Evolutionary conservation across 2,797 vertebrate genomes (phyloP), one percentile per base, ranked within the genome.

Genomic region (Leuciscus waleckii): DNA sequence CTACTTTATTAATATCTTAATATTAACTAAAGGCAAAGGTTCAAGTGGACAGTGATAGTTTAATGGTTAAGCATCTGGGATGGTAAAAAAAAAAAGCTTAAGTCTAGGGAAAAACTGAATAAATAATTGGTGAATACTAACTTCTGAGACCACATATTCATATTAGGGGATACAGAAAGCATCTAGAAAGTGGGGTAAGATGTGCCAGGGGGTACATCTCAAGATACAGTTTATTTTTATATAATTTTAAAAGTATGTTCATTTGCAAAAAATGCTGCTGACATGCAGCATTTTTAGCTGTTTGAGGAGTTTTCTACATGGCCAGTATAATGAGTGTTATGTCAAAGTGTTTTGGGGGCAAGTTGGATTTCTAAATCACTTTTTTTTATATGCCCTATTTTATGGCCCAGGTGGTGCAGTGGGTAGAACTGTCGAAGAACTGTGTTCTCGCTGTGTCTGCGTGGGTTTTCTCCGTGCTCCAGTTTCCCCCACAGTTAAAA

Each of bases 261-360:
- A 78, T 61, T 78, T 61, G 54, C 54, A 78, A 41, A 77, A 58
- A 78, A 78, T 78, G 54, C 7, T 61, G 75, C 75, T 78, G 54
- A 78, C 54, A 41, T 39, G 35, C 23, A 77, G 75, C 35, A 61
- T 61, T 78, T 77, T 37, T 61, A 58, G 75, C 35, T 77, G 75
- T 26, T 39, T 0, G 1, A 58, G 35, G 37, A 77, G 75, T 77
- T 58, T 39, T 58, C 35, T 77, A 41, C 54, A 4, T 23, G 19
- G 5, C 11, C 7, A n/a, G 54, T 75, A 54, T 75, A 35, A 54
- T 54, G 5, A 54, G 49, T 37, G 74, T 39, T 41, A 26, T 61
- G 35, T 61, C 54, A 77, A 61, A 39, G 35, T 26, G 23, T 61
- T 77, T 39, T 41, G 14, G 54, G 23, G 13, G 35, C 13, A 61